Base-by-base conservation (phyloP, 2,888 invertebrate genomes). In the Erebia palarica region DNA sequence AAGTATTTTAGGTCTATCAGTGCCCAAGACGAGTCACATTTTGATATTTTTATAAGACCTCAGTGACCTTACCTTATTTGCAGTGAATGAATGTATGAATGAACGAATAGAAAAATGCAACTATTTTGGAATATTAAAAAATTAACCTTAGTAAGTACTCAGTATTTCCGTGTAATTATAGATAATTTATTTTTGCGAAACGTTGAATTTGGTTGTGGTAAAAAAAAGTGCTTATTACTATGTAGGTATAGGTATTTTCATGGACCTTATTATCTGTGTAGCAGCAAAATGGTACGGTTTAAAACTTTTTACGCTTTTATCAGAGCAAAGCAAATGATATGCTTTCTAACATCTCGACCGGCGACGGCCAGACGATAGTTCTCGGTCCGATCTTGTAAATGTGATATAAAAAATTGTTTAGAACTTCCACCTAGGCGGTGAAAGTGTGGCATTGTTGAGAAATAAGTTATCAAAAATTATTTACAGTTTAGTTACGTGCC, bases 251-350 rank as follows among this genome's bases (percentile, higher is more conserved):
- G 11, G 11, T 60, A 60, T 42, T 16, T 42, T 60, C 16, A 11
- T 27, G 10, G 10, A 60, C 4, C n/a, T n/a, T 44, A 44, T 36
- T 36, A 36, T 36, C 7, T 16, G 44, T 3, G 42, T 60, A 60
- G 42, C 42, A 10, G 21, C 49, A 21, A 10, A 11, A 55, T 65
- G 36, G 55, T 65, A 55, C 65, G 68, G 47, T 44, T 65, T 36
- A 36, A 36, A 36, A 36, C 36, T 36, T 36, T 69, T 64, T 59
- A 69, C 66, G 63, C 16, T 86, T 89, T 90, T 88, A 90, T 84
- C 89, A 83, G 87, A 88, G 90, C 90, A 88, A 81, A 82, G 81
- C 88, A 83, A 84, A 87, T 81, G 82, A 83, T 86, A 86, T 89
- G 88, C 90, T 90, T 91, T 91, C 89, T 89, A 88, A 84, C 81